Conservation (phyloP, 2,113 vertebrate species). For the Zosterops lateralis region DNA sequence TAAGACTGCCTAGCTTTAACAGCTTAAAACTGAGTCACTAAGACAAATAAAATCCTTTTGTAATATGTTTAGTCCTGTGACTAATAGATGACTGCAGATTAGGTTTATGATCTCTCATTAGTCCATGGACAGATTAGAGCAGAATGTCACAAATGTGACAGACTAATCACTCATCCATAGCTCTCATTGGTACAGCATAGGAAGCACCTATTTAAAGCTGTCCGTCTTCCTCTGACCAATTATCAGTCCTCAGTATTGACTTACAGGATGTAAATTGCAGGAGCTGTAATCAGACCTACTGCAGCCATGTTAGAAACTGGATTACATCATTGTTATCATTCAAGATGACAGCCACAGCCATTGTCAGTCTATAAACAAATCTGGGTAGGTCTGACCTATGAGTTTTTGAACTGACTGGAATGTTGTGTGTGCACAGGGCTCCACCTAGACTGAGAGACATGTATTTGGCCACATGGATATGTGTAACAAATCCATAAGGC, state of each 20-base stretch:
- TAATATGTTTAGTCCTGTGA: neutral
- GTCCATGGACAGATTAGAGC: neutral
- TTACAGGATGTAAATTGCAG: neutral
- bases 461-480: neutral
- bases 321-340: neutral
- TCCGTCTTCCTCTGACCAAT: neutral
- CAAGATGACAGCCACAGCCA: neutral
- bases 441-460: neutral
- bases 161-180: neutral
- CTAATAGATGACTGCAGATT: neutral
- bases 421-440: neutral
- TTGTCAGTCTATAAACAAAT: neutral
- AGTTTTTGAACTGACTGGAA: neutral
- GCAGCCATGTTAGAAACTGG: neutral
- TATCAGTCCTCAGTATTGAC: neutral
- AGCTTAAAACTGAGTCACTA: neutral
- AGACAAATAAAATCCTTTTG: neutral
- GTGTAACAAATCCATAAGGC: neutral
- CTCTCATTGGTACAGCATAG: neutral
- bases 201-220: neutral
- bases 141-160: neutral
- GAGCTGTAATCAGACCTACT: neutral
- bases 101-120: slow-evolving; percentile 4
- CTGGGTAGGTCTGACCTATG: neutral
- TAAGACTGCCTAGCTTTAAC: neutral